phyloP scores from a whole-genome alignment of 2,113 vertebrate species.

The Tyrannus savana region DNA sequence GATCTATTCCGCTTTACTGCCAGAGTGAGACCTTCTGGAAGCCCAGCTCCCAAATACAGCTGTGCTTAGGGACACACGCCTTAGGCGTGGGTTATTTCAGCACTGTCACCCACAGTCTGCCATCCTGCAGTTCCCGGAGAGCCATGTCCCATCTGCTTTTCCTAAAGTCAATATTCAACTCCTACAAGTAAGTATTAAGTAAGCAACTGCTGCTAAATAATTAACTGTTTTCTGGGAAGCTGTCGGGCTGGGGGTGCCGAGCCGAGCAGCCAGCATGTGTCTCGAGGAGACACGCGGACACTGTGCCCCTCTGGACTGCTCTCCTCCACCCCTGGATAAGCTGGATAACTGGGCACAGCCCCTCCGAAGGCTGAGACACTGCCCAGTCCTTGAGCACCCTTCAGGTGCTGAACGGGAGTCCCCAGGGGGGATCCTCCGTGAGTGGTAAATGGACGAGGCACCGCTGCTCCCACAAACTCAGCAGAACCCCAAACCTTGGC shows the following conservation, averaged over 20 bases:
- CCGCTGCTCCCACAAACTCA: background rate
- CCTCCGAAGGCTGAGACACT: background rate
- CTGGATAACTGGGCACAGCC: background rate
- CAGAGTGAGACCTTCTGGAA: background rate
- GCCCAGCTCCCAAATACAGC: background rate
- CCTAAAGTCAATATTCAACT: background rate
- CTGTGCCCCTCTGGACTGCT: background rate
- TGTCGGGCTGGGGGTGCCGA: background rate
- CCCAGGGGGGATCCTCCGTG: background rate
- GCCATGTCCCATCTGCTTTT: background rate
- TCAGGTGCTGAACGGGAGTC: background rate
- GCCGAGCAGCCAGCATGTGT: background rate
- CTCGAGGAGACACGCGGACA: background rate
- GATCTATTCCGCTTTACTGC: background rate
- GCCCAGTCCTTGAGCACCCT: background rate
- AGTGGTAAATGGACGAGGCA: accelerated
- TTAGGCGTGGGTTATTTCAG: accelerated
- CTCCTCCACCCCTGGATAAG: background rate
- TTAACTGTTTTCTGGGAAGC: background rate
- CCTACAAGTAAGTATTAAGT: background rate
- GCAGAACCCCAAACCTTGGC: background rate
- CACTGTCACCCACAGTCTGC: accelerated
- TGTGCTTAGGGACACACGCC: accelerated
- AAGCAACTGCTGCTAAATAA: background rate
- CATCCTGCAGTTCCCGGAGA: background rate